Evolutionary conservation across 2,888 invertebrate species (phyloP).

Genomic region (Tetramorium bicarinatum): DNA sequence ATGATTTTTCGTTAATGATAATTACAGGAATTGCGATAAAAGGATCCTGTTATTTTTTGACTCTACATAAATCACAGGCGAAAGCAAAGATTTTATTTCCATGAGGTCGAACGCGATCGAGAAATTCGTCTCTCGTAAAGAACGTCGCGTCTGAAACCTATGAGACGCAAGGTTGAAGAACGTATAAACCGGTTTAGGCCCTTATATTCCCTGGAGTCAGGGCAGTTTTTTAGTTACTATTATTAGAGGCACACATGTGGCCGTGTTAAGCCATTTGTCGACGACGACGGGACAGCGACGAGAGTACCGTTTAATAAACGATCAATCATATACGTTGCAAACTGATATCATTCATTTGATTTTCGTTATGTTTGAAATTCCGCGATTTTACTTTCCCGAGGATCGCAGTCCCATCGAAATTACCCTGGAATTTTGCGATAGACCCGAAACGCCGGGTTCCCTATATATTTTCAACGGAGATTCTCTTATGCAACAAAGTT

Average conservation of each 20-base stretch:
- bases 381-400: not conserved
- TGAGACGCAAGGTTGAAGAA: constrained; percentile 23
- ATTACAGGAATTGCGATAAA: not conserved
- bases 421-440: not conserved
- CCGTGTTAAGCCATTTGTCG: constrained; percentile 51
- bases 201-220: constrained; percentile 49
- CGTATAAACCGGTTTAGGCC: constrained; percentile 48
- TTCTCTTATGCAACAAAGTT: not conserved
- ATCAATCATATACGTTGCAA: constrained; percentile 1
- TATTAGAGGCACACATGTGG: constrained; percentile 55
- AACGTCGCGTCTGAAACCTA: constrained; percentile 10
- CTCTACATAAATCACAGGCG: not conserved
- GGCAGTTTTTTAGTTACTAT: constrained; percentile 55
- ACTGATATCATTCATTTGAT: not conserved
- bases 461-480: not conserved
- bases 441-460: not conserved
- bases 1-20: not conserved
- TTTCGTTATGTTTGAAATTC: constrained; percentile 2
- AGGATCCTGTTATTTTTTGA: not conserved
- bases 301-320: constrained; percentile 36
- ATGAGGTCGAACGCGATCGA: not conserved
- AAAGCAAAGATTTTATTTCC: not conserved
- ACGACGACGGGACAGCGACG: constrained; percentile 32
- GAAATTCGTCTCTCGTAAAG: not conserved
- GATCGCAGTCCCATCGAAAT: not conserved